Conservation (phyloP, 37 sponge, comb jelly and placozoan genomes). For the Bolinopsis microptera region DNA sequence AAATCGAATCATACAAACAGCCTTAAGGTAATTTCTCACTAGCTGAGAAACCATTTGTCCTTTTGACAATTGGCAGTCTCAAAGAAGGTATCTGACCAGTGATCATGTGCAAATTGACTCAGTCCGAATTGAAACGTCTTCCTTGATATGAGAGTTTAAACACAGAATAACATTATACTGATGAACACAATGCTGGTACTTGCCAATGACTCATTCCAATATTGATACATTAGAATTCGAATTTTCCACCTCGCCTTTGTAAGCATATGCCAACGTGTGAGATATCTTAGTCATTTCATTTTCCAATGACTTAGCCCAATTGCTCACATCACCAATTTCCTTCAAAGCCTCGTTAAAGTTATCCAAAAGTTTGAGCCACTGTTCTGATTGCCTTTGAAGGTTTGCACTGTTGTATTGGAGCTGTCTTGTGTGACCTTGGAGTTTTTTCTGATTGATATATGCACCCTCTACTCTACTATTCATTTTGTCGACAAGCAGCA, state of each 20-base stretch:
- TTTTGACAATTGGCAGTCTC: too few species aligned
- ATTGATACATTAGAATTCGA: background rate
- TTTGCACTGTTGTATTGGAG: constrained; percentile 42
- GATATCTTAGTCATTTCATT: constrained; percentile 63
- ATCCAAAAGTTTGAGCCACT: constrained; percentile 52
- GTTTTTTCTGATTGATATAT: constrained; percentile 60
- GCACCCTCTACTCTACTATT: constrained; percentile 57
- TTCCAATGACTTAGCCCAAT: constrained; percentile 57
- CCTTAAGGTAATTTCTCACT: too few species aligned
- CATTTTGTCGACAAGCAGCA: constrained; percentile 46
- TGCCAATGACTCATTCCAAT: background rate
- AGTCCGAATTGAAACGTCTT: too few species aligned
- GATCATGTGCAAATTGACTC: too few species aligned
- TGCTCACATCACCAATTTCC: constrained; percentile 51
- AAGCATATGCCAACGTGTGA: constrained; percentile 57
- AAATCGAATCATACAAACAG: too few species aligned
- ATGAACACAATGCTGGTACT: background rate
- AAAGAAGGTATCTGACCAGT: too few species aligned
- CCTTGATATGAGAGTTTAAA: background rate
- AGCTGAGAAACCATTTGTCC: too few species aligned
- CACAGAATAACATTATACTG: background rate
- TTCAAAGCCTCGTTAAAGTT: constrained; percentile 32
- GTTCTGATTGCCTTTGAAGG: constrained; percentile 18
- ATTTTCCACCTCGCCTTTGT: constrained; percentile 48
- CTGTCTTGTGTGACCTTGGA: constrained; percentile 47